phyloP scores from a whole-genome alignment of 30 jellyfish, hydroid and myxozoan genomes.

The Phacellophora camtschatica region DNA sequence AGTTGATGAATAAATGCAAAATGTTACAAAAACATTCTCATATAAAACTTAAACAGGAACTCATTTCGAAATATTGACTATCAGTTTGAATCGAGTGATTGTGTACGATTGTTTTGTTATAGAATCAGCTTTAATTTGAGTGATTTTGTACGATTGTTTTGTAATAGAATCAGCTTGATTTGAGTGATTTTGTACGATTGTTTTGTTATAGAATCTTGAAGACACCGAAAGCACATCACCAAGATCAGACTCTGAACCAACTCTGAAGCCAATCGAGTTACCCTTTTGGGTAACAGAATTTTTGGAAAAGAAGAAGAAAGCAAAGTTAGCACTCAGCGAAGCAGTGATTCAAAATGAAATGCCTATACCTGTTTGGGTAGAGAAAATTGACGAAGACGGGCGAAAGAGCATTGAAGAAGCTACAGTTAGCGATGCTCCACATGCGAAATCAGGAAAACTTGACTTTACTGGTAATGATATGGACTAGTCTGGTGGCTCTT shows the following conservation, averaged over 20 bases:
- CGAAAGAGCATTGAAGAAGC: background rate
- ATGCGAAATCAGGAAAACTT: background rate
- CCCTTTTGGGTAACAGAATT: conserved; percentile 46
- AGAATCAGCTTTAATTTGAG: no score
- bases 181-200: no score
- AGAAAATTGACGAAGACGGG: background rate
- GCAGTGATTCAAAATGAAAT: background rate
- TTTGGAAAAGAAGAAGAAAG: conserved; percentile 4
- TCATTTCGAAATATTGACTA: no score
- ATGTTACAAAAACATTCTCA: no score
- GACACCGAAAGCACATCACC: background rate
- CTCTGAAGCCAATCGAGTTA: conserved; percentile 21
- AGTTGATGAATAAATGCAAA: no score
- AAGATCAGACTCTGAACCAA: background rate
- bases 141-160: no score
- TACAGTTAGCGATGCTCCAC: conserved; percentile 5
- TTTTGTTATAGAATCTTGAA: background rate
- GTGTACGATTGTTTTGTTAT: no score
- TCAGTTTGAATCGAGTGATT: no score
- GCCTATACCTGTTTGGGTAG: conserved; percentile 17
- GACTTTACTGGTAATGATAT: conserved; percentile 51
- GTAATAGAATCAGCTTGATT: no score
- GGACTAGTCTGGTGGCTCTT: no score
- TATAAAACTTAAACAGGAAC: no score
- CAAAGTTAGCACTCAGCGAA: background rate